Base-by-base conservation (phyloP, 2,888 invertebrate genomes). In the Ligdia adustata region DNA sequence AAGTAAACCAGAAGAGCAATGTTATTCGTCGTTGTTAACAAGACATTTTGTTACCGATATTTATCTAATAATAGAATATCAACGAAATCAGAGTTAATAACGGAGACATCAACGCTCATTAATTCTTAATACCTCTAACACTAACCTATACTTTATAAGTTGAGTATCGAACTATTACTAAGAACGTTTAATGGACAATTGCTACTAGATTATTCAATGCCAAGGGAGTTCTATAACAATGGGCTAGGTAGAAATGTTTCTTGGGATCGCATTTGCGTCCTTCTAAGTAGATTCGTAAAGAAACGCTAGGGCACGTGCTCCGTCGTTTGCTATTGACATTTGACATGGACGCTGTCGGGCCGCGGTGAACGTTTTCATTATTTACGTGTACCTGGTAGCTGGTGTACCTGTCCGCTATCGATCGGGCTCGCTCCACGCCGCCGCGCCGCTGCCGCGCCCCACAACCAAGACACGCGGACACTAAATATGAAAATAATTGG, bases 361-460 rank as follows among this genome's bases (percentile, higher is more conserved):
- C 52, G 55, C 66, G 64, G 58, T 66, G 72, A 78, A 71, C 69
- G 72, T 69, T 79, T 85, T 79, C 78, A 84, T 86, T 84, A 86
- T 85, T 85, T 79, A 86, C 75, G 74, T 75, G 69, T 70, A 74
- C 62, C 45, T 35, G 44, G 42, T 26, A 46, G 44, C 45, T 28
- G n/a, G 27, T 42, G 52, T 58, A 60, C 72, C 78, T 76, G 75
- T 69, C 77, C 76, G 65, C 64, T 62, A 77, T 75, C 75, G 70
- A 59, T 66, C 65, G 50, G 27, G 39, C 47, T 47, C 58, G n/a
- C n/a, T n/a, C n/a, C 60, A 50, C 62, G 58, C 57, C 60, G 56
- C 63, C 62, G 66, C 63, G 56, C 55, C 57, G 62, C 55, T 57
- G 62, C 57, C 64, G 56, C 62, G 65, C 58, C 60, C 58, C 62